Evolutionary conservation across 2,797 vertebrate species (phyloP), one percentile per base, ranked within the genome.

Genomic region (Benthosema pterotum): DNA sequence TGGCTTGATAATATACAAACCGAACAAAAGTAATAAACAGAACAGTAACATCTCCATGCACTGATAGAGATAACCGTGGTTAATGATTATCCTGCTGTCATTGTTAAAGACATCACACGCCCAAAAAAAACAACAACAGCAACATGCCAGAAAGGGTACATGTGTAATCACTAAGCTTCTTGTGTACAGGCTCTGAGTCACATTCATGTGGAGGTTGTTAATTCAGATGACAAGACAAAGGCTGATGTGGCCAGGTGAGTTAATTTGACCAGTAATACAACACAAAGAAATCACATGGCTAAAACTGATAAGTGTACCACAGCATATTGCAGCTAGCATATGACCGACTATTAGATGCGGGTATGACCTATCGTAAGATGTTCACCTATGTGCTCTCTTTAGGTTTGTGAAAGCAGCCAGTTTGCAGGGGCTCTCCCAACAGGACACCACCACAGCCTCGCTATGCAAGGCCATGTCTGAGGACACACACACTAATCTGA

Each of bases 341-440:
- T 32, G 1, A 38, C 11, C 32, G 7, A 38, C 7, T 38, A 38
- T 9, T 38, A 9, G 32, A 38, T 32, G 32, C 11, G 32, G 8
- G 32, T 38, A 11, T 38, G 32, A 9, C 7, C 47, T 32, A 48
- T 43, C 19, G 22, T 63, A 11, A 17, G 11, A 11, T 54, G 45
- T 4, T 51, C 4, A 45, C 15, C 32, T 8, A 5, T 3, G 32
- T 38, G 2, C 0, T 19, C 15, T 8, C 22, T 56, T 67, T 78
- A 99, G 97, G 91, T 99, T 99, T 84, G 92, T 98, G 77, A 96
- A 94, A 79, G 95, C 95, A 52, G 96, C 95, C 77, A 94, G 98
- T 83, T 90, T 97, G 67, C 95, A 96, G 75, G 98, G 96, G 52
- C 89, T 99, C 18, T 94, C 97, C 61, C 96, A 97, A 46, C 96